Base-by-base conservation (phyloP, 2,888 invertebrate species). In the Frankliniella fusca region DNA sequence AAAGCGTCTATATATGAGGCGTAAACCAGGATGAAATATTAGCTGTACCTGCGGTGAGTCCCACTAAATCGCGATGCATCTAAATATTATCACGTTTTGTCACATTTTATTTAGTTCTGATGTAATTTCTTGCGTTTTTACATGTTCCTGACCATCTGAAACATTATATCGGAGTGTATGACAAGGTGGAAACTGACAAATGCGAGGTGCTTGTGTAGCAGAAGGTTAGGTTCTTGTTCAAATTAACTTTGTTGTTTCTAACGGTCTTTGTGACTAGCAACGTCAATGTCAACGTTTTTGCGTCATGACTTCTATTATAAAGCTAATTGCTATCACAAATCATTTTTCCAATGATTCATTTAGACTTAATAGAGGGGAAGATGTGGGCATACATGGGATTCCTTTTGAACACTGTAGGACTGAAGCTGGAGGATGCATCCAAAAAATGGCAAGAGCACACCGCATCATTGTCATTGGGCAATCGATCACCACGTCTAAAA, bases 101-200 rank as follows among this genome's bases (percentile, higher is more conserved):
- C 54, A 54, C 54, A 54, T 54, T 54, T 1, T 54, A 54, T 54
- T 54, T 18, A 15, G 18, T 54, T 54, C 54, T 54, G 54, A 54
- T 54, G 54, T 54, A 54, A 54, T 54, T 54, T 54, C 54, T 54
- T 54, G 54, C 54, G 54, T 54, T 54, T 54, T 54, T 54, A 54
- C 54, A 54, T 54, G 54, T 54, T 54, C 54, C 54, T 54, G 54
- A 54, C 54, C 54, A 54, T 54, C 7, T 54, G 54, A 54, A 54
- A 54, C 54, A 1, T 54, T 54, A 54, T 54, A 7, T 54, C 7
- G 54, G 54, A 54, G 54, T 3, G 54, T 54, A 54, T 54, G 54
- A 54, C 2, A 54, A 3, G 54, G 11, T 54, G 54, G 54, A 54
- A 54, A 54, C 3, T 54, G 54, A 54, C 3, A 54, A 54, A 54